phyloP scores from a whole-genome alignment of 2,113 vertebrate species.

The Polyodon spathula region DNA sequence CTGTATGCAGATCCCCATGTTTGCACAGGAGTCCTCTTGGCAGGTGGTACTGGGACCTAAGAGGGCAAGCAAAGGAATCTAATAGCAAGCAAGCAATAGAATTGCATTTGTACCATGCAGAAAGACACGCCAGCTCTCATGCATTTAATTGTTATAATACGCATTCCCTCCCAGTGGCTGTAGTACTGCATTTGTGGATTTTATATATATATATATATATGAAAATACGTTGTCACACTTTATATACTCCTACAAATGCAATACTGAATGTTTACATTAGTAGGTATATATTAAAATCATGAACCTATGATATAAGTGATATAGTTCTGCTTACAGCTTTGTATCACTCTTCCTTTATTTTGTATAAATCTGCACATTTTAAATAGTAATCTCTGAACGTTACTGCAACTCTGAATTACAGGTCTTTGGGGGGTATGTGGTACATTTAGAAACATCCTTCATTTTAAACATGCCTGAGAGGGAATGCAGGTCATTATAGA shows the following conservation, averaged over 20 bases:
- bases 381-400: too few species aligned
- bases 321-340: not conserved
- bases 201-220: not conserved
- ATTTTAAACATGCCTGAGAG: conserved; percentile 33
- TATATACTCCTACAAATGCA: not conserved
- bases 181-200: conserved; percentile 4
- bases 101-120: conserved; percentile 27
- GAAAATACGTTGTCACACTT: not conserved
- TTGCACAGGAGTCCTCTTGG: conserved; percentile 92
- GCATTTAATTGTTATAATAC: conserved; percentile 28
- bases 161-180: conserved; percentile 29
- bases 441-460: too few species aligned
- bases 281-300: not conserved
- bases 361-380: too few species aligned
- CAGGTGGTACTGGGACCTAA: conserved; percentile 89
- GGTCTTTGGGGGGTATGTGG: too few species aligned
- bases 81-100: conserved; percentile 16
- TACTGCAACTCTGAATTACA: too few species aligned
- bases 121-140: conserved; percentile 19
- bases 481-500: conserved; percentile 39
- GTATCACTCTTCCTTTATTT: too few species aligned
- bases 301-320: not conserved
- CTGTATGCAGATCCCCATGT: conserved; percentile 94
- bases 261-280: not conserved
- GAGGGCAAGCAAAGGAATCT: conserved; percentile 25